Evolutionary conservation across 2,888 invertebrate species (phyloP), one percentile per base, ranked within the genome.

Genomic region (Dinocampus coccinellae): DNA sequence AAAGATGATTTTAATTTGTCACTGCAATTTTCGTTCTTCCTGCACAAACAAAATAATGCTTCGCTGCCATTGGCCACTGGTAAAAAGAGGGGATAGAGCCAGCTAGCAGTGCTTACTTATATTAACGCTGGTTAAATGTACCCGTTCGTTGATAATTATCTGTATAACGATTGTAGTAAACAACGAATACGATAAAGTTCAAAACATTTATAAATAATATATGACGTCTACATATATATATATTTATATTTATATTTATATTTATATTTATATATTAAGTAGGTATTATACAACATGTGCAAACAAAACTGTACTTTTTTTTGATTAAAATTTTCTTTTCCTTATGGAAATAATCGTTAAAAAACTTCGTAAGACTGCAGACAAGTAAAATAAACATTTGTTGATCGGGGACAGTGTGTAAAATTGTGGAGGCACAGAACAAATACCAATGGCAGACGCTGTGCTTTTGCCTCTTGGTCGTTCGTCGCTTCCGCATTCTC

Each of bases 31-130:
- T 74, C 75, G 55, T 76, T 73, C 69, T 72, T 69, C 73, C 77
- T 76, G 73, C 75, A 77, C 76, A 76, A 70, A 78, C 76, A 80
- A 78, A 80, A 78, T 77, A 78, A 82, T 82, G 84, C 83, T 84
- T 84, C 83, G 83, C 84, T 85, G 85, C 82, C 85, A 85, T 87
- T 86, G 86, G 86, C 85, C 85, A 82, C 81, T 83, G 83, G 84
- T 83, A 83, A 86, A 85, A 85, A 84, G 85, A 85, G 86, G 87
- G 87, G 87, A 83, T 87, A 85, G 87, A 87, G 87, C 87, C 87
- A 87, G 87, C 86, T 84, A 79, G 78, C 79, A 78, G 79, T 78
- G 79, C 77, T 78, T 78, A 75, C 73, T 76, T 78, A 69, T 81
- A 80, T 84, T 84, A 78, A 84, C 85, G 86, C 84, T 85, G 84